phyloP scores from a whole-genome alignment of 2,888 invertebrate genomes.

The Coleophora flavipennella region DNA sequence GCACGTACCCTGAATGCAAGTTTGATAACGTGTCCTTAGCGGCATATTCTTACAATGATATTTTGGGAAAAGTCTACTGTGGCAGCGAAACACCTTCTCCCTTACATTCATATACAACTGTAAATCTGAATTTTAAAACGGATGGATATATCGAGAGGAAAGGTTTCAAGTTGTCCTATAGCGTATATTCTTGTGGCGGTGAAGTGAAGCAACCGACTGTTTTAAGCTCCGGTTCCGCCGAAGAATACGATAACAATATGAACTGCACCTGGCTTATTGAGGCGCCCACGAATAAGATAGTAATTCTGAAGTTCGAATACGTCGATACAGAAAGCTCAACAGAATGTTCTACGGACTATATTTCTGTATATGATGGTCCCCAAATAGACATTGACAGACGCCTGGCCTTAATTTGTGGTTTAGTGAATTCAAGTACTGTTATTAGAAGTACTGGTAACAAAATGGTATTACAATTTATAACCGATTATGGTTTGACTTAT shows the following conservation, averaged over 20 bases:
- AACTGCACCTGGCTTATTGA: slow-evolving; percentile 85
- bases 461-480: slow-evolving; percentile 68
- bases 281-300: slow-evolving; percentile 76
- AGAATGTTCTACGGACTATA: slow-evolving; percentile 73
- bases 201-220: slow-evolving; percentile 72
- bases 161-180: slow-evolving; percentile 76
- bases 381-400: slow-evolving; percentile 41
- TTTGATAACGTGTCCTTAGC: slow-evolving; percentile 72
- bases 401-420: slow-evolving; percentile 78
- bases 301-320: slow-evolving; percentile 75
- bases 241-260: slow-evolving; percentile 62
- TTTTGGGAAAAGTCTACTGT: slow-evolving; percentile 28
- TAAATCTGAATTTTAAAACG: slow-evolving; percentile 68
- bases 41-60: slow-evolving; percentile 18
- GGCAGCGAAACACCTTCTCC: slow-evolving; percentile 46
- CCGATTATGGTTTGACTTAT: slow-evolving; percentile 50
- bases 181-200: slow-evolving; percentile 80
- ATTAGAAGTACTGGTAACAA: slow-evolving; percentile 74
- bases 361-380: slow-evolving; percentile 72
- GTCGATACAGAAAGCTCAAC: slow-evolving; percentile 66
- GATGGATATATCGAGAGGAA: slow-evolving; percentile 66
- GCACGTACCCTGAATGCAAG: slow-evolving; percentile 39
- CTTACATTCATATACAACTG: slow-evolving; percentile 29
- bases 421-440: slow-evolving; percentile 64
- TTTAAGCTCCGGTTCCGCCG: slow-evolving; percentile 64